Evolutionary conservation across 1,140 invertebrate species (phyloP).

Genomic region (Drosophila equinoxialis): DNA sequence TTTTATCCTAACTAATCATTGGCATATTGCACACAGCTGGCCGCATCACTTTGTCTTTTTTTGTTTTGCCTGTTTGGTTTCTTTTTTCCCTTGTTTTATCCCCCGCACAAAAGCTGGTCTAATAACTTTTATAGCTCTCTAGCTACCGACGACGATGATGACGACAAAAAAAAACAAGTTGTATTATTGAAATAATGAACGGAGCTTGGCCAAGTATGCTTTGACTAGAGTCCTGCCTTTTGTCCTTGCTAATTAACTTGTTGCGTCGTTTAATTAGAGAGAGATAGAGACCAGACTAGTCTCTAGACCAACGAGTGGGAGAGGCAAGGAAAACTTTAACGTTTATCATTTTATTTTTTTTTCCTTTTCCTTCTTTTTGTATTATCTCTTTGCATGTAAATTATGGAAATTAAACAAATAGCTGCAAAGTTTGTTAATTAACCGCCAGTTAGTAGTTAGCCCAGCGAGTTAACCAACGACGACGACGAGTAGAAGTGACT

Average conservation of each 20-base stretch:
- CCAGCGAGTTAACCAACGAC: not conserved
- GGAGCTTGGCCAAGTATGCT: constrained; percentile 61
- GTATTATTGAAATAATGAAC: constrained; percentile 71
- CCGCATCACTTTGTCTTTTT: constrained; percentile 4
- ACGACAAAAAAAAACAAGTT: constrained; percentile 35
- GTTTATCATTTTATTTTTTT: constrained; percentile 48
- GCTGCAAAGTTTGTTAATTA: constrained; percentile 77
- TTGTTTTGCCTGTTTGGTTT: constrained; percentile 3
- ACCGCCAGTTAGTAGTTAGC: constrained; percentile 49
- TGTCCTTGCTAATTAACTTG: constrained; percentile 78
- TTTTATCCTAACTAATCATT: constrained; percentile 55
- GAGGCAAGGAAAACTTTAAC: constrained; percentile 42
- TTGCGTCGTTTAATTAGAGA: constrained; percentile 75
- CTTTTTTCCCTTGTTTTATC: not conserved
- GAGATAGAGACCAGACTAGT: constrained; percentile 20
- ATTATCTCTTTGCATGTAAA: constrained; percentile 51
- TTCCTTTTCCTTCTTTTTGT: constrained; percentile 1
- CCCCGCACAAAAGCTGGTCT: constrained; percentile 51
- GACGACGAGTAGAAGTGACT: not conserved
- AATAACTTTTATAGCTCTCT: constrained; percentile 71
- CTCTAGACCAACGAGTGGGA: not conserved
- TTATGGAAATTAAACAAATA: constrained; percentile 78
- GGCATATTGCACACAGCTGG: constrained; percentile 49
- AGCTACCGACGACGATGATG: constrained; percentile 16
- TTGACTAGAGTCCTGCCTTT: constrained; percentile 63